These are phyloP conservation scores for Drosophila erecta DNA, from an alignment of 1,140 invertebrate species.

Conservation along the genomic window DNA sequence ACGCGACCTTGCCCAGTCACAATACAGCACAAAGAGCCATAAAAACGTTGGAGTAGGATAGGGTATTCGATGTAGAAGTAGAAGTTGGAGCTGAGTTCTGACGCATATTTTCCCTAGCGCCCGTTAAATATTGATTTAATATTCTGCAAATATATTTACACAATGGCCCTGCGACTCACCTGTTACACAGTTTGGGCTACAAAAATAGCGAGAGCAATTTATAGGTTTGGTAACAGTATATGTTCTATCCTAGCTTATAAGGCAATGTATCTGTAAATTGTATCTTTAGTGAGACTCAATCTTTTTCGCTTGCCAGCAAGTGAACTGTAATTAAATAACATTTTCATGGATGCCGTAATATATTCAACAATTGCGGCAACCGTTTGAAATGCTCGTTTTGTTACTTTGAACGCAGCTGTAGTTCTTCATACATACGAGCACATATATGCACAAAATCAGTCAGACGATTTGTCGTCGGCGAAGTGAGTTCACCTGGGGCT, in stretches of 20 bases:
- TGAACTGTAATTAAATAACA: not conserved
- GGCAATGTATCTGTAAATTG: not conserved
- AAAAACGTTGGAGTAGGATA: constrained; percentile 21
- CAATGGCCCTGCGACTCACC: not conserved
- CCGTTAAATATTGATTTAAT: constrained; percentile 77
- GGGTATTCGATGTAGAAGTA: not conserved
- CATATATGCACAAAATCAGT: constrained; percentile 38
- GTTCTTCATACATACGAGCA: not conserved
- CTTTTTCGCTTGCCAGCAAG: not conserved
- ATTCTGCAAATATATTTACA: constrained; percentile 45
- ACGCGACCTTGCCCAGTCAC: constrained; percentile 62
- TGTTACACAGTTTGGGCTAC: constrained; percentile 4
- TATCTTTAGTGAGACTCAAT: not conserved
- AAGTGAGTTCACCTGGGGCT: constrained; percentile 26
- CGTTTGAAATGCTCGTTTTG: not conserved
- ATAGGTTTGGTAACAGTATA: too few species aligned
- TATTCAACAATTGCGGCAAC: not conserved
- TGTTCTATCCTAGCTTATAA: too few species aligned
- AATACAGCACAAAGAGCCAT: constrained; percentile 44
- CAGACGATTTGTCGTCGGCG: constrained; percentile 65
- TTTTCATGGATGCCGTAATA: constrained; percentile 13
- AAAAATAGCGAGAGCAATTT: not conserved
- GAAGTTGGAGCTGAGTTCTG: constrained; percentile 25
- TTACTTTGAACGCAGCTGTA: constrained; percentile 7
- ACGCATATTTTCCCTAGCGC: constrained; percentile 73